phyloP scores from a whole-genome alignment of 2,888 invertebrate genomes.

The Odontocolon sp. region DNA sequence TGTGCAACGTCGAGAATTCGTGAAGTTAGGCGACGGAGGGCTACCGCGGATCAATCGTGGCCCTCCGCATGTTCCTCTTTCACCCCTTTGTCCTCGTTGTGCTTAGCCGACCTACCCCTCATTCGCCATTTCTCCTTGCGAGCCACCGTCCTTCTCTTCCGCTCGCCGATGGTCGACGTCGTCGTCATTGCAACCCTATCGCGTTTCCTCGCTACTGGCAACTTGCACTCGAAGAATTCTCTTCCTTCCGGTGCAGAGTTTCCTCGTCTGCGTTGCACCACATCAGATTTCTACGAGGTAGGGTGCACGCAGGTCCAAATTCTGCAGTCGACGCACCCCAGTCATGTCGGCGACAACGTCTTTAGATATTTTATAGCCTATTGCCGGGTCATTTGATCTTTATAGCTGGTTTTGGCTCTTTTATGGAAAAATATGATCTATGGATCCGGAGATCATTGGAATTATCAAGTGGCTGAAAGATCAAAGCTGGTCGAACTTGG shows the following conservation, averaged over 20 bases:
- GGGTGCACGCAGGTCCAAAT: slow-evolving; percentile 79
- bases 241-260: slow-evolving; percentile 62
- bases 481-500: no score
- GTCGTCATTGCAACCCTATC: slow-evolving; percentile 31
- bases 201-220: no score
- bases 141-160: slow-evolving; percentile 37
- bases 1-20: slow-evolving; percentile 73
- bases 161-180: slow-evolving; percentile 8
- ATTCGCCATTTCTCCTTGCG: slow-evolving; percentile 74
- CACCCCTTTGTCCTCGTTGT: slow-evolving; percentile 58
- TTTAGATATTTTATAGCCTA: no score
- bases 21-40: slow-evolving; percentile 73
- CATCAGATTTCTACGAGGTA: slow-evolving; percentile 65
- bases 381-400: no score
- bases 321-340: slow-evolving; percentile 66
- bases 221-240: slow-evolving; percentile 47
- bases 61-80: slow-evolving; percentile 73
- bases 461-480: no score
- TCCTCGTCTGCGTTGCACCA: slow-evolving; percentile 68
- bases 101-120: slow-evolving; percentile 55
- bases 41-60: slow-evolving; percentile 79
- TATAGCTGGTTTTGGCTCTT: no score
- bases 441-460: no score
- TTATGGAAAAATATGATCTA: no score
- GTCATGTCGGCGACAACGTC: no score